phyloP scores from a whole-genome alignment of 1,140 invertebrate species.

The Trachymyrmex septentrionalis region DNA sequence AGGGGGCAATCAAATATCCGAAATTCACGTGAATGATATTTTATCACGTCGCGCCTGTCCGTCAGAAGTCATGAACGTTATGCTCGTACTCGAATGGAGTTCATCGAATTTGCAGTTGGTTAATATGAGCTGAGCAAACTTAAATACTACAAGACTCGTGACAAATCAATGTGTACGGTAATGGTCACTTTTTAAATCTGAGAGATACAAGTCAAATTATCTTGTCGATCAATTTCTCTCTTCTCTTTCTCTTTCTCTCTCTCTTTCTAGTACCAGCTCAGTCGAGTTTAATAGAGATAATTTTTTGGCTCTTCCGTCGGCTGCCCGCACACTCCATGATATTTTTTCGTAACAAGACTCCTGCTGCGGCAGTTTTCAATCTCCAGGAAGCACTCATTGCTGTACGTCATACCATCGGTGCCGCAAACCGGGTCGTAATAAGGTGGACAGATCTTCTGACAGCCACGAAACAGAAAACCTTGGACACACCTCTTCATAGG shows the following conservation, averaged over 20 bases:
- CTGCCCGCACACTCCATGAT: conserved; percentile 91
- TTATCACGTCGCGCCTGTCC: neutral
- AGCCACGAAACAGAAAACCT: conserved; percentile 94
- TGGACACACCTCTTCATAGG: conserved; percentile 94
- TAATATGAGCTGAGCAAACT: conserved; percentile 13
- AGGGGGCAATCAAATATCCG: neutral
- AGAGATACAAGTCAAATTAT: neutral
- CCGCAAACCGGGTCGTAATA: conserved; percentile 96
- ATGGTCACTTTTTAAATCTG: conserved; percentile 13
- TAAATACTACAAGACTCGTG: conserved; percentile 29
- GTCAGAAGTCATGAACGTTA: neutral
- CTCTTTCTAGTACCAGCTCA: neutral
- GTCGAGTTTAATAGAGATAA: conserved; percentile 88
- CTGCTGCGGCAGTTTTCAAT: conserved; percentile 95
- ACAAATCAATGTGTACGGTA: conserved; percentile 1
- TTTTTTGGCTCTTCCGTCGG: conserved; percentile 90
- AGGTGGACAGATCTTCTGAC: conserved; percentile 93
- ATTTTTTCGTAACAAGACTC: conserved; percentile 89
- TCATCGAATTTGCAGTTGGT: neutral
- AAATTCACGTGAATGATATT: conserved; percentile 1
- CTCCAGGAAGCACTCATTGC: conserved; percentile 96
- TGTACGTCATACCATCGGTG: conserved; percentile 95
- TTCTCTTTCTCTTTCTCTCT: neutral
- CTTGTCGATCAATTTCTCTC: neutral
- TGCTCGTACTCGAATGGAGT: conserved; percentile 5